phyloP scores from a whole-genome alignment of 2,797 vertebrate genomes.

The Moxostoma hubbsi region DNA sequence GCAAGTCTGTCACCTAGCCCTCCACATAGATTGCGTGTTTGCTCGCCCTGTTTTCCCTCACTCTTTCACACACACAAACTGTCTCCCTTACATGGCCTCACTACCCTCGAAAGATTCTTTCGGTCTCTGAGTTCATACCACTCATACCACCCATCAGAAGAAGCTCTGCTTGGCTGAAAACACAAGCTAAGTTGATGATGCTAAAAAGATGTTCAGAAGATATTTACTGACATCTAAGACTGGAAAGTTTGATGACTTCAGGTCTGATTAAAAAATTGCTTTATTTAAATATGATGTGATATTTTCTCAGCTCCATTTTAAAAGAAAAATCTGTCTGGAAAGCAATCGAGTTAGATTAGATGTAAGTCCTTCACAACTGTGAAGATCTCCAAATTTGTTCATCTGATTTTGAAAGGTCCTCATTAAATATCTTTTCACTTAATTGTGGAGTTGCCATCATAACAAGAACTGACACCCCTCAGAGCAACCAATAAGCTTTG shows the following conservation, averaged over 20 bases:
- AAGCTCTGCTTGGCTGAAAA: slow-evolving; percentile 14
- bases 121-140: slow-evolving; percentile 22
- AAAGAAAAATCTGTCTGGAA: too few species aligned
- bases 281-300: too few species aligned
- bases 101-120: slow-evolving; percentile 46
- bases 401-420: not conserved
- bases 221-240: not conserved
- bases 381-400: not conserved
- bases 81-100: slow-evolving; percentile 42
- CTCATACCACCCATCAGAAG: slow-evolving; percentile 5
- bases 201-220: not conserved
- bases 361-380: not conserved
- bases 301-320: too few species aligned
- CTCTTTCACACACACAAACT: slow-evolving; percentile 44
- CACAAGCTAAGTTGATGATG: not conserved
- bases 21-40: slow-evolving; percentile 47
- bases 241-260: not conserved
- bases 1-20: slow-evolving; percentile 63
- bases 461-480: too few species aligned
- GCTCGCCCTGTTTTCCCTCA: slow-evolving; percentile 50
- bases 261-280: too few species aligned
- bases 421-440: not conserved
- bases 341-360: too few species aligned
- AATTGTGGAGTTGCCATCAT: not conserved
- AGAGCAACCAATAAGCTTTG: too few species aligned